Base-by-base conservation (phyloP, 2,888 invertebrate species). In the Gymnocheta viridis region DNA sequence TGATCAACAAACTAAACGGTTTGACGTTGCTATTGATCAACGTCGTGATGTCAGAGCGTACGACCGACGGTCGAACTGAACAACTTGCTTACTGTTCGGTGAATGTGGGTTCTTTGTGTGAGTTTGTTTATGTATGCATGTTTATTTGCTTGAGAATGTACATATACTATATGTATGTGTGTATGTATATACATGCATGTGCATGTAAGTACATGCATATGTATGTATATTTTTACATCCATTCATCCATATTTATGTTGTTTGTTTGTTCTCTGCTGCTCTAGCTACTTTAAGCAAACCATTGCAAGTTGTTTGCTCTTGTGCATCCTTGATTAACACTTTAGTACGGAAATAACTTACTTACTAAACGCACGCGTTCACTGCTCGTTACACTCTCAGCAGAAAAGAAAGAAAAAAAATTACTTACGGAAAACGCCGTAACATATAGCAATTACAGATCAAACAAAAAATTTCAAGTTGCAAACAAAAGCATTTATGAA, bases 221-320 rank as follows among this genome's bases (percentile, higher is more conserved):
- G 4, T 27, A 44, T 44, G 22, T 44, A 64, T 14, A 62, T 7
- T 27, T 44, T 17, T 27, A 66, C 44, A 66, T 54, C 1, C 27
- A 73, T 44, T 14, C 54, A 54, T 41, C 10, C 12, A 69, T 78
- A 41, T 77, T 73, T 54, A 73, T 80, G 38, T 66, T 80, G 81
- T 82, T 74, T 80, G 81, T 82, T 74, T 76, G 81, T 82, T 82
- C 76, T 82, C 80, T 82, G 82, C 69, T 85, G 82, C 82, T 85
- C 85, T 80, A 82, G 73, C 85, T 85, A 81, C 73, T 80, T 79
- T 77, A 82, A 80, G 66, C 76, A 80, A 85, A 62, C 60, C 80
- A 80, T 82, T 82, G 76, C 82, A 76, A 85, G 76, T 82, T 82
- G 85, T 80, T 82, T 85, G 82, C 80, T 80, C 80, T 73, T 85